Base-by-base conservation (phyloP, 64 coral and sea anemone species). In the Hydrozoanthus tunicans region DNA sequence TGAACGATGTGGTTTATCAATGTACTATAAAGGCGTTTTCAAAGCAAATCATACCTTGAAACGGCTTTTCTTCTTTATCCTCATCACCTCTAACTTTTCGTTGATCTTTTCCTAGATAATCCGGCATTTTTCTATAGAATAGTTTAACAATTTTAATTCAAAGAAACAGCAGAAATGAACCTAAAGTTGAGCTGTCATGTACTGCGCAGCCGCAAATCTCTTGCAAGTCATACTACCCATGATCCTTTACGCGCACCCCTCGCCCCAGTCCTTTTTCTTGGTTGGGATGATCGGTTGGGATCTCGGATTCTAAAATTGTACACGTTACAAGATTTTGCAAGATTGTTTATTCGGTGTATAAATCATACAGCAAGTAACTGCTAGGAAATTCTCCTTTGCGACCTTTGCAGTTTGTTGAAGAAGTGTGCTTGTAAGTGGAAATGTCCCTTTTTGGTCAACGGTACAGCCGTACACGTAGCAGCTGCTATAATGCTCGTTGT, bases 91-190 rank as follows among this genome's bases (percentile, higher is more conserved):
- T 93, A 32, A 93, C 82, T 92, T 93, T 99, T 64, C 97, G 93
- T 94, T 99, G 97, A 80, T 99, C 97, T 93, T 99, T 99, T 92
- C 97, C 97, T 52, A 99, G 82, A 85, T 99, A 94, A 93, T 99
- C 97, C 51, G 97, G 97, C 97, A 99, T 99, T 77, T 96, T 99
- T 65, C 6, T 78, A 2, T 6, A 60, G 2, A 7, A 77, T 63
- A 78, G 24, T 11, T 43, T 25, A 6, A 43, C 9, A 58, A 59
- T 14, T 58, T 6, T 11, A 0, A 7, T 11, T 6, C 56, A 79
- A 25, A 61, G 32, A 80, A 53, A 10, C 51, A 57, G 7, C 53
- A 56, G 3, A 62, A 43, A 43, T 43, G 32, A 43, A 43, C 32
- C 32, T 43, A 43, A 43, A 60, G 11, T 24, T 6, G 17, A 70